These are phyloP conservation scores for Setipinna tenuifilis DNA, from an alignment of 2,797 vertebrate species.

Conservation along the genomic window DNA sequence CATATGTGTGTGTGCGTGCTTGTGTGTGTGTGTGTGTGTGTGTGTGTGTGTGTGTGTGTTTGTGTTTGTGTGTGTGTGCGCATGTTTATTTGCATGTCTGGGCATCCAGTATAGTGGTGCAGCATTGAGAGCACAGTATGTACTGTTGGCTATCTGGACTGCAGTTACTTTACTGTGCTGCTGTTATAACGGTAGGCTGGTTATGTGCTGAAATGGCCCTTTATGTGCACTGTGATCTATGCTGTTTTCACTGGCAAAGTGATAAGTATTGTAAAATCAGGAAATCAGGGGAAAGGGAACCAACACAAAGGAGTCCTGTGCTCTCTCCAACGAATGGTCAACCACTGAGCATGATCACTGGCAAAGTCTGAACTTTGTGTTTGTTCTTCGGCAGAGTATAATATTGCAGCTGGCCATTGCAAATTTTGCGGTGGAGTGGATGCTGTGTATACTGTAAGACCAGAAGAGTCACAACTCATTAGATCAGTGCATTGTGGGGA, in stretches of 20 bases:
- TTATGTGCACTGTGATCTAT: neutral
- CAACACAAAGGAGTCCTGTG: neutral
- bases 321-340: neutral
- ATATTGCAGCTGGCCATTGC: neutral
- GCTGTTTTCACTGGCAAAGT: neutral
- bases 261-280: neutral
- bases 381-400: neutral
- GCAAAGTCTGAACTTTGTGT: neutral
- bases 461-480: neutral
- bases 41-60: constrained; percentile 12
- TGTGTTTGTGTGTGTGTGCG: neutral
- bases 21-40: constrained; percentile 12
- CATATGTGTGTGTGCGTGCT: neutral
- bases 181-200: neutral
- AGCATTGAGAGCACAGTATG: neutral
- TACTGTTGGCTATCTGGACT: neutral
- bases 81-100: neutral
- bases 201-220: neutral
- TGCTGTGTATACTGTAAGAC: neutral
- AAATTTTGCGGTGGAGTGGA: neutral
- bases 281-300: neutral
- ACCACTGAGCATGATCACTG: neutral
- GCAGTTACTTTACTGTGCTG: neutral
- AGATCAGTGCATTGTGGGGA: neutral
- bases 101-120: neutral